Evolutionary conservation across 2,888 invertebrate species (phyloP).

Genomic region (Tipula helvola): DNA sequence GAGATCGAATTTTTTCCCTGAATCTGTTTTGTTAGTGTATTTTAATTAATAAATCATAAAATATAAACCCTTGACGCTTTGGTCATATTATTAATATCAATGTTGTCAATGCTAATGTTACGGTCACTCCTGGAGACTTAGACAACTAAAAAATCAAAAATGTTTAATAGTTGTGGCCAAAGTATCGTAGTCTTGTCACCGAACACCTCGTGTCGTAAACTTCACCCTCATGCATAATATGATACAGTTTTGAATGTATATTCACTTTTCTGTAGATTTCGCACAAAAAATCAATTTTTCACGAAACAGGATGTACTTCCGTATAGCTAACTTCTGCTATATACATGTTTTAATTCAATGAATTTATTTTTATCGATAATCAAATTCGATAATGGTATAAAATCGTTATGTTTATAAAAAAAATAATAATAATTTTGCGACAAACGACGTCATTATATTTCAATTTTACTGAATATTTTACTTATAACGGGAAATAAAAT

Average conservation of each 20-base stretch:
- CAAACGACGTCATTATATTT: not conserved
- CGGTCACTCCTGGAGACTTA: no score
- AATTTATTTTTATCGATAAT: not conserved
- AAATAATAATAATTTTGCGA: not conserved
- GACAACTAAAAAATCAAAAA: no score
- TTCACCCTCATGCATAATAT: not conserved
- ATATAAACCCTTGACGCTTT: no score
- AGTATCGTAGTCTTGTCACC: no score
- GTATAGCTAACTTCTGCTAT: not conserved
- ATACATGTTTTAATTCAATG: not conserved
- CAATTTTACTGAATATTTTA: not conserved
- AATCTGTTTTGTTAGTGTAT: no score
- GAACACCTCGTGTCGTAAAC: no score
- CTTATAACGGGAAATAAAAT: not conserved
- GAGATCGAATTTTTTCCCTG: no score
- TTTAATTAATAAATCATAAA: no score
- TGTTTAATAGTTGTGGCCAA: no score
- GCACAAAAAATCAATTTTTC: not conserved
- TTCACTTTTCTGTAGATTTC: not conserved
- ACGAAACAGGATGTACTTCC: not conserved
- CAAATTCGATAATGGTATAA: not conserved
- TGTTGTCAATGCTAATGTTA: no score
- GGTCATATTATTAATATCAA: no score
- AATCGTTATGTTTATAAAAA: not conserved
- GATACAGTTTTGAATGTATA: not conserved